Percentiles rank a stretch among this genome's conserved stretches.
Evolutionary conservation across 1,140 invertebrate genomes (phyloP).

Genomic region (Eulimnadia texana): DNA sequence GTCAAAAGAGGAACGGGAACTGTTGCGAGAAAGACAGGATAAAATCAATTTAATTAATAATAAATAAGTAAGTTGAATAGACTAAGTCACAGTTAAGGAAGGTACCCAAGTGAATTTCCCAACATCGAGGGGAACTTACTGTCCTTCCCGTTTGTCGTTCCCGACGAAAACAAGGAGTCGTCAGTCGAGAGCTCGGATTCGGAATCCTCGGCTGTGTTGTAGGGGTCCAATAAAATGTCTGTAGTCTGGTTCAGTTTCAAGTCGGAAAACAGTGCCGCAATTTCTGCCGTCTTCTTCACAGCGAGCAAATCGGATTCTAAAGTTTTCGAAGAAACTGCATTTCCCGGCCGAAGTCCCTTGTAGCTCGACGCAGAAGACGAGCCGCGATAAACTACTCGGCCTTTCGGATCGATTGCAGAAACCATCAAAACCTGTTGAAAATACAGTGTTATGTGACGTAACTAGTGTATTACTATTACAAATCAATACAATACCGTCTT

Average conservation of each 20-base stretch:
- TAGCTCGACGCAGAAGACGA: background rate
- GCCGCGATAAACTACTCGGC: conserved; percentile 28
- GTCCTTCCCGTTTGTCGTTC: conserved; percentile 17
- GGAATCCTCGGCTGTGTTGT: conserved; percentile 8
- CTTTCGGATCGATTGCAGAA: conserved; percentile 37
- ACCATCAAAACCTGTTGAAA: conserved; percentile 39
- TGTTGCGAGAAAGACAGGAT: too few species aligned
- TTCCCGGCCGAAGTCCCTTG: background rate
- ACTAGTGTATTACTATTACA: too few species aligned
- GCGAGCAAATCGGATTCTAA: conserved; percentile 30
- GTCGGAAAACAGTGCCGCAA: conserved; percentile 66
- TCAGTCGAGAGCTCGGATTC: conserved; percentile 20
- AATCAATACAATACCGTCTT: conserved; percentile 6
- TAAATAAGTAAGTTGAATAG: too few species aligned
- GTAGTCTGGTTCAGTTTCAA: conserved; percentile 34
- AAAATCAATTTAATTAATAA: too few species aligned
- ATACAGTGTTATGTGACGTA: too few species aligned
- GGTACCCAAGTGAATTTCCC: conserved; percentile 38
- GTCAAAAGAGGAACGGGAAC: too few species aligned
- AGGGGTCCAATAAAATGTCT: conserved; percentile 21
- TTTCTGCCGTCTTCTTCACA: conserved; percentile 73
- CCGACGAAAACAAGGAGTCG: conserved; percentile 22
- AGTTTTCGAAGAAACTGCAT: background rate
- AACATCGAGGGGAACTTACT: conserved; percentile 24
- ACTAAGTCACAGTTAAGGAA: conserved; percentile 33